Evolutionary conservation across 2,888 invertebrate genomes (phyloP), one percentile per base, ranked within the genome.

Genomic region (Cactoblastis cactorum): DNA sequence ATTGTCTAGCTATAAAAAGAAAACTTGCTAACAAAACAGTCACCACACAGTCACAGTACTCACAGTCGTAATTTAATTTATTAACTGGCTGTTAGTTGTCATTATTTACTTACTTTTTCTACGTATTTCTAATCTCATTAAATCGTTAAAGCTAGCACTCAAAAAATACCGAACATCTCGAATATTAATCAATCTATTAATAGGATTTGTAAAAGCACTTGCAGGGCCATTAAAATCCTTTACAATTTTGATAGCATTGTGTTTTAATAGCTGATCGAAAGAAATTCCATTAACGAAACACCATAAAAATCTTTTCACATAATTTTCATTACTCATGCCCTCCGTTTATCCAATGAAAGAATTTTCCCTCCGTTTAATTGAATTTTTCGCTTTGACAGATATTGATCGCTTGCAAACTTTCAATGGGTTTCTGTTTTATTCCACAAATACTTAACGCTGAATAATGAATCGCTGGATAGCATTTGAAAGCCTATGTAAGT

Each of bases 301-400:
- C 66, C 72, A 68, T 68, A 71, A 69, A 78, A 74, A 71, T 73
- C 77, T 75, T 74, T 82, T 82, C 75, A 80, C 65, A 77, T 72
- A 75, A 79, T 80, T 80, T 82, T 77, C 79, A 77, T 79, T 83
- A 75, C 74, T 75, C 74, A 76, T 72, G 74, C 77, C 70, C 80
- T 76, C 76, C 80, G 80, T 79, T 83, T 80, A 80, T 71, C 69
- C 74, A 74, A 70, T 77, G 72, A 80, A 84, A 75, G 80, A 80
- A 79, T 77, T 71, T 72, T 65, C 62, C 63, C 67, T 65, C 68
- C 69, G 77, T 80, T 83, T 83, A 84, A 85, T 84, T 85, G 83
- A 81, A 67, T 78, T 81, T 83, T 76, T 75, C 82, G 61, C 77
- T 77, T 80, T 80, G 83, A 80, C 81, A 79, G 83, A 76, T 83